Percentiles rank a stretch among this genome's conserved stretches.
Evolutionary conservation across 92 coral and sea anemone genomes (phyloP).

Genomic region (Zoanthus solanderi): DNA sequence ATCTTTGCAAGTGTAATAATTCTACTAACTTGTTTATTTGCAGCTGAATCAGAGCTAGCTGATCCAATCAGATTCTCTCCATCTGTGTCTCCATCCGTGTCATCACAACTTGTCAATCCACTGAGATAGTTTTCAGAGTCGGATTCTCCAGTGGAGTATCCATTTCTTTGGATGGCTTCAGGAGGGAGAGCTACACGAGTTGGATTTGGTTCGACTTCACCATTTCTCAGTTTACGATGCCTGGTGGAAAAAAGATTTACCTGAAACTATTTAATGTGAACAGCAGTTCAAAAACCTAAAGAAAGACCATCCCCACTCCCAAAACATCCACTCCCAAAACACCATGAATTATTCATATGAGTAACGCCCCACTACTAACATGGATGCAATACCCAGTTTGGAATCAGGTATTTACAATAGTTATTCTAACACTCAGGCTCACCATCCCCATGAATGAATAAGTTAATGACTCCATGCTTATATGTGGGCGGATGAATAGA

Average conservation of each 20-base stretch:
- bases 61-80: constrained; percentile 30
- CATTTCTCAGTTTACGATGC: constrained; percentile 36
- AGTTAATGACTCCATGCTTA: too few species aligned
- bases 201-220: constrained; percentile 43
- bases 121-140: constrained; percentile 49
- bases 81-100: constrained; percentile 34
- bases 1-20: neutral
- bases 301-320: too few species aligned
- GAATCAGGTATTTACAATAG: too few species aligned
- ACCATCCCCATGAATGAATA: too few species aligned
- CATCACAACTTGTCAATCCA: constrained; percentile 11
- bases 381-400: too few species aligned
- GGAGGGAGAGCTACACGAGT: constrained; percentile 31
- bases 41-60: neutral
- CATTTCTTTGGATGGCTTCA: constrained; percentile 7
- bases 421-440: too few species aligned
- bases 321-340: too few species aligned
- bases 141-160: constrained; percentile 30
- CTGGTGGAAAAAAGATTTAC: neutral
- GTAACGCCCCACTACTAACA: too few species aligned
- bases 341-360: too few species aligned
- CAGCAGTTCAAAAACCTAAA: too few species aligned
- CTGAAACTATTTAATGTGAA: neutral
- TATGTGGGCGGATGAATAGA: too few species aligned
- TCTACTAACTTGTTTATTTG: neutral